Evolutionary conservation across 2,113 vertebrate species (phyloP).

Genomic region (Hypanus sabinus): DNA sequence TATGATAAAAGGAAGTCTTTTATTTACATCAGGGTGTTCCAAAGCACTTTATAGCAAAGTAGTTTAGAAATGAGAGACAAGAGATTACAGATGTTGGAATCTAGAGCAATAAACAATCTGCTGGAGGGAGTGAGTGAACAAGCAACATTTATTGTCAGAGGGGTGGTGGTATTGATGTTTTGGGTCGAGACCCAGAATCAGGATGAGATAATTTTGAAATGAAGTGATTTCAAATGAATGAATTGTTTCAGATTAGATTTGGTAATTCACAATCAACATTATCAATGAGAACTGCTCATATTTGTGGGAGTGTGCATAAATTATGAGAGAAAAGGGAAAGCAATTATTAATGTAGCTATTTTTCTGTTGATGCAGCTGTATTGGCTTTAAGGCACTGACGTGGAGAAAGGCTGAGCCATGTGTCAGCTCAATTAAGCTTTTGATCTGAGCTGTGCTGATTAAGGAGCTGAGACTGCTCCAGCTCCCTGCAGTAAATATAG

Average conservation of each 20-base stretch:
- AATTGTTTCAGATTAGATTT: background rate
- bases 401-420: background rate
- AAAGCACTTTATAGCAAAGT: too few relatives aligned
- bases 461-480: background rate
- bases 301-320: background rate
- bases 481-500: background rate
- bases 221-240: too few relatives aligned
- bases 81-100: too few relatives aligned
- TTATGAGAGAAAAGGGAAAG: background rate
- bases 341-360: background rate
- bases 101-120: too few relatives aligned
- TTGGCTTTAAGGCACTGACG: background rate
- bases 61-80: too few relatives aligned
- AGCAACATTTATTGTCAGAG: too few relatives aligned
- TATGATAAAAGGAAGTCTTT: too few relatives aligned
- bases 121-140: too few relatives aligned
- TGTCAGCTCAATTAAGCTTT: constrained; percentile 7
- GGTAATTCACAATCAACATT: background rate
- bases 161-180: too few relatives aligned
- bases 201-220: too few relatives aligned
- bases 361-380: background rate
- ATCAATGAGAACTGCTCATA: background rate
- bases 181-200: too few relatives aligned
- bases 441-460: constrained; percentile 16
- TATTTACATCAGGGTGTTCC: too few relatives aligned